Conservation (phyloP, 2,113 vertebrate species). For the Ciconia maguari region DNA sequence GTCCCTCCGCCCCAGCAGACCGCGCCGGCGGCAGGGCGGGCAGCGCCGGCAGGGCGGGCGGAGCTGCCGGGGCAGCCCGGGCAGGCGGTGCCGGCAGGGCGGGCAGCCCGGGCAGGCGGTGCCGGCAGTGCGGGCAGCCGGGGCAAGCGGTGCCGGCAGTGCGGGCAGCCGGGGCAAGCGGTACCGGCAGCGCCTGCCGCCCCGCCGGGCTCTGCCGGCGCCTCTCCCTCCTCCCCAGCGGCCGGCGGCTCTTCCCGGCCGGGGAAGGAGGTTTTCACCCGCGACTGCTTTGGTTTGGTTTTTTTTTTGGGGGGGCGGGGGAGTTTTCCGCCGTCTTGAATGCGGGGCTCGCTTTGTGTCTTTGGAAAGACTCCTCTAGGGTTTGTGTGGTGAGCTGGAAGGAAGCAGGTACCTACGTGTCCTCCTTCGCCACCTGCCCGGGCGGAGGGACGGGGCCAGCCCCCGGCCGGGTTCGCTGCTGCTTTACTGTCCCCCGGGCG, state of each 20-base stretch:
- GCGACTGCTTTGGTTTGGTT: not conserved
- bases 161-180: too few species aligned
- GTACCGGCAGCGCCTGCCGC: not conserved
- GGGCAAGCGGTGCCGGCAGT: not conserved
- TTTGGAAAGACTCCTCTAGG: conserved; percentile 54
- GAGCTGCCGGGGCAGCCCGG: not conserved
- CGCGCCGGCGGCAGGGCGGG: conserved; percentile 66
- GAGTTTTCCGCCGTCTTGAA: conserved; percentile 56
- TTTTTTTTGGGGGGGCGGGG: too few species aligned
- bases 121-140: not conserved
- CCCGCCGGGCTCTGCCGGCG: not conserved
- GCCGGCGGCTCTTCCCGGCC: not conserved
- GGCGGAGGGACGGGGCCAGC: conserved; percentile 20
- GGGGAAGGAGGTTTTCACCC: not conserved
- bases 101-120: not conserved
- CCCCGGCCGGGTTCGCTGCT: conserved; percentile 15
- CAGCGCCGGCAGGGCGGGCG: not conserved
- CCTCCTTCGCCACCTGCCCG: conserved; percentile 57
- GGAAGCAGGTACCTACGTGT: conserved; percentile 61
- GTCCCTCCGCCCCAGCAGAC: conserved; percentile 86
- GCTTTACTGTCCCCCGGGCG: conserved; percentile 34
- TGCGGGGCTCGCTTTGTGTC: conserved; percentile 56
- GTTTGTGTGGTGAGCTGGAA: conserved; percentile 60
- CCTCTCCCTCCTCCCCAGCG: not conserved
- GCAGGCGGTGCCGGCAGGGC: not conserved